Conservation (phyloP, 2,888 invertebrate species). For the Aproaerema taeniolella region DNA sequence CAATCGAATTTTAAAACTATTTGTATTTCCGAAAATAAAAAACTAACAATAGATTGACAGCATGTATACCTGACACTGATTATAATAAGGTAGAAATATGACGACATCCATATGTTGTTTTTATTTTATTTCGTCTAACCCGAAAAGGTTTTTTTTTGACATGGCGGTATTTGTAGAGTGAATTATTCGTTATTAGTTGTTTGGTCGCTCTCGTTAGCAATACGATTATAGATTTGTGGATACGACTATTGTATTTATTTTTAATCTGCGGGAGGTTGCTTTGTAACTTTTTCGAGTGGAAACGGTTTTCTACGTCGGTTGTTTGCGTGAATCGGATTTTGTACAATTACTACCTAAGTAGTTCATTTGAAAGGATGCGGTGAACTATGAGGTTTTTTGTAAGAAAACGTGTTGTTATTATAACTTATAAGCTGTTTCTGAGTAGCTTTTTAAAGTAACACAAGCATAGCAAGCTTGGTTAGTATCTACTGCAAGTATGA, state of each 20-base stretch:
- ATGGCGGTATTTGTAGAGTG: slow-evolving; percentile 44
- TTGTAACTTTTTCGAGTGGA: slow-evolving; percentile 45
- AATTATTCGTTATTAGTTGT: slow-evolving; percentile 60
- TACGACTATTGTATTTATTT: slow-evolving; percentile 25
- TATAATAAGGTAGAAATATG: slow-evolving; percentile 74
- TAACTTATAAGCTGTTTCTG: slow-evolving; percentile 22
- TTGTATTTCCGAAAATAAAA: slow-evolving; percentile 71
- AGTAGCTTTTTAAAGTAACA: background rate
- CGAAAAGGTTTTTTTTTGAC: slow-evolving; percentile 20
- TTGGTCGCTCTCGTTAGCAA: slow-evolving; percentile 46
- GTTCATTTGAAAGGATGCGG: slow-evolving; percentile 38
- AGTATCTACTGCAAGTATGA: too few relatives aligned
- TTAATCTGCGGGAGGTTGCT: slow-evolving; percentile 26
- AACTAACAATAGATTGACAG: slow-evolving; percentile 65
- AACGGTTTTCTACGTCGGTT: slow-evolving; percentile 59
- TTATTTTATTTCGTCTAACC: slow-evolving; percentile 46
- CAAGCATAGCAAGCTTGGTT: too few relatives aligned
- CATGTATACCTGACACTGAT: slow-evolving; percentile 65
- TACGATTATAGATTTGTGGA: slow-evolving; percentile 56
- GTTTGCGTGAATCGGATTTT: slow-evolving; percentile 56
- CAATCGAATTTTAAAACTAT: slow-evolving; percentile 64
- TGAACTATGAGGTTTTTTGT: slow-evolving; percentile 26
- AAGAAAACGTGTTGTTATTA: slow-evolving; percentile 3
- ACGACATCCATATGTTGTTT: slow-evolving; percentile 62
- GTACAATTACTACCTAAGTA: slow-evolving; percentile 55